Conservation (phyloP, 2,113 vertebrate genomes). For the Pterocles orientalis region DNA sequence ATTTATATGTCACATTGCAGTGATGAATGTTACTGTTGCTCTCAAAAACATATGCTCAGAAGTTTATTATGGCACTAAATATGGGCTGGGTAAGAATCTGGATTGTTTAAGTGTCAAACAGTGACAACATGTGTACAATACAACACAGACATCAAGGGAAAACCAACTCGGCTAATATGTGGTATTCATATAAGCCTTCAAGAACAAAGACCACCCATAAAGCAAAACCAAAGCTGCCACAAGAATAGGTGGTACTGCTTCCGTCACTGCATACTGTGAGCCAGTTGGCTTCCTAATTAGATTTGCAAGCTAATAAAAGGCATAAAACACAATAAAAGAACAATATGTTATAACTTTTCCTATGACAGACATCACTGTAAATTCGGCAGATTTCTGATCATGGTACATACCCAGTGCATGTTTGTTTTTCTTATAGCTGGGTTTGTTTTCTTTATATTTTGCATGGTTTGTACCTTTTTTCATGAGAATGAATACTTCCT, state of each 20-base stretch:
- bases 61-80: constrained; percentile 77
- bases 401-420: neutral
- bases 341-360: neutral
- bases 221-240: constrained; percentile 51
- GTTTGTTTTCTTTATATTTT: neutral
- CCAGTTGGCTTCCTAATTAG: neutral
- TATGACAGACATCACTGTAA: neutral
- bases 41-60: constrained; percentile 61
- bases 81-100: constrained; percentile 74
- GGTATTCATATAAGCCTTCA: constrained; percentile 42
- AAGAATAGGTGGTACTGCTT: constrained; percentile 62
- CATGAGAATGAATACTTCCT: neutral
- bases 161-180: constrained; percentile 42
- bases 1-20: constrained; percentile 13
- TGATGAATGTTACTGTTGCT: constrained; percentile 68
- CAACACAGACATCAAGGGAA: constrained; percentile 73
- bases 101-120: constrained; percentile 79
- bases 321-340: constrained; percentile 13
- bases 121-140: constrained; percentile 76
- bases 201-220: constrained; percentile 79
- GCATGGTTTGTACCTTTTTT: neutral
- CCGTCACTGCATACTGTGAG: constrained; percentile 21
- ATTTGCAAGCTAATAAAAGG: constrained; percentile 29
- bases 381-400: neutral
- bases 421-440: neutral